These are phyloP conservation scores for Isotomurus palustris DNA, from an alignment of 2,888 invertebrate genomes.

Conservation along the genomic window DNA sequence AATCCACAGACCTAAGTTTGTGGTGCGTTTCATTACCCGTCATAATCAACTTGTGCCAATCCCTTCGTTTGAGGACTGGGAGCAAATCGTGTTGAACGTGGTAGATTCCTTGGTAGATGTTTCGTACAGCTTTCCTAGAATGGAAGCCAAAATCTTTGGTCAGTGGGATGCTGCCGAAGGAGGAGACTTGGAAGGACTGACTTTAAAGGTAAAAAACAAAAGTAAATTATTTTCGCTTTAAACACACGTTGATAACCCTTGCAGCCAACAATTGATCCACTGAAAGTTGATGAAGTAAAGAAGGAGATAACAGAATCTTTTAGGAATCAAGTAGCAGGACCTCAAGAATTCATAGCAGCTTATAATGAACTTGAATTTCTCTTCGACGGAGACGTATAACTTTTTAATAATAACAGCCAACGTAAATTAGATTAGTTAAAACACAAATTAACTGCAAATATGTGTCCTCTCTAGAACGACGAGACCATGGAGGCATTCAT, in stretches of 20 bases:
- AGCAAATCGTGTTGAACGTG: slow-evolving; percentile 63
- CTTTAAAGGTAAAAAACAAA: slow-evolving; percentile 8
- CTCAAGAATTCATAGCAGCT: slow-evolving; percentile 48
- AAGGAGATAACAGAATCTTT: slow-evolving; percentile 60
- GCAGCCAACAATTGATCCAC: slow-evolving; percentile 70
- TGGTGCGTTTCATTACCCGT: slow-evolving; percentile 39
- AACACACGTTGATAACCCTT: too few relatives aligned
- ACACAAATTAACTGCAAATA: too few relatives aligned
- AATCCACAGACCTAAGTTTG: slow-evolving; percentile 40
- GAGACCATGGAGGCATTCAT: slow-evolving; percentile 64
- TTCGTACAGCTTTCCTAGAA: slow-evolving; percentile 65
- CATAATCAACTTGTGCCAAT: slow-evolving; percentile 38
- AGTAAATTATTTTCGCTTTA: too few relatives aligned
- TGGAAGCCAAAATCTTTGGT: slow-evolving; percentile 62
- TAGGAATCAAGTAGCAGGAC: slow-evolving; percentile 67
- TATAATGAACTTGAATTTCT: slow-evolving; percentile 39
- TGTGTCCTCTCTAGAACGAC: too few relatives aligned
- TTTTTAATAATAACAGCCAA: neutral
- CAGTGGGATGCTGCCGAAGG: slow-evolving; percentile 35
- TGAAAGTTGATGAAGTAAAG: slow-evolving; percentile 62
- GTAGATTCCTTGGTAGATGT: slow-evolving; percentile 71
- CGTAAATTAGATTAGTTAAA: too few relatives aligned
- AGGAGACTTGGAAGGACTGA: slow-evolving; percentile 17
- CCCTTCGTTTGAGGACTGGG: slow-evolving; percentile 70
- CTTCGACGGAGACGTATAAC: slow-evolving; percentile 37